Conservation (phyloP, 2,888 invertebrate species). For the Mylabris sibirica region DNA sequence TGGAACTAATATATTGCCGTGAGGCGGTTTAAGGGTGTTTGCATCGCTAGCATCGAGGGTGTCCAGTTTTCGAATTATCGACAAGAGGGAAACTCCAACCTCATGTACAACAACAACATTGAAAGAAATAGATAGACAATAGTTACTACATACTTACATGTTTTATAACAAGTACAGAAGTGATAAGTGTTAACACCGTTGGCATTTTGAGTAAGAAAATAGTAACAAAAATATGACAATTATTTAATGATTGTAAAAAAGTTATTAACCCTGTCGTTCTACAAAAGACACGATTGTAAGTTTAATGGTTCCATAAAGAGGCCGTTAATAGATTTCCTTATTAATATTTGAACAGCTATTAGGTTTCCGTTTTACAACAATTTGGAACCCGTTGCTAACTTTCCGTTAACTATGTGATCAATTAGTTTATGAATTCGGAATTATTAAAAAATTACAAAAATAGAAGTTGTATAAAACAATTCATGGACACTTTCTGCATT, state of each 20-base stretch:
- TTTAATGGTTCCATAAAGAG: conserved; percentile 5
- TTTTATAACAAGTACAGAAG: not conserved
- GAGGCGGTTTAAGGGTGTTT: conserved; percentile 48
- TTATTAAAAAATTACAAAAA: not conserved
- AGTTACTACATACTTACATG: not conserved
- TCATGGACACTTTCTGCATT: not conserved
- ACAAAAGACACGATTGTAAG: not conserved
- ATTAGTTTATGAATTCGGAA: not conserved
- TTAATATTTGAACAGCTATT: conserved; percentile 1
- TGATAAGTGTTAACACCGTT: not conserved
- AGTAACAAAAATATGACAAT: too few relatives aligned
- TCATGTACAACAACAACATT: not conserved
- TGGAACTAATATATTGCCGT: conserved; percentile 58
- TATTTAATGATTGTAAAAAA: too few relatives aligned
- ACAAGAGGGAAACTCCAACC: not conserved
- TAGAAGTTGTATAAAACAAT: not conserved
- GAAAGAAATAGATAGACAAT: not conserved
- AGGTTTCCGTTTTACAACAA: not conserved
- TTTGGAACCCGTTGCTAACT: not conserved
- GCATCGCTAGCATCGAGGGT: conserved; percentile 44
- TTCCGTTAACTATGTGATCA: not conserved
- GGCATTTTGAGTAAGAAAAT: not conserved
- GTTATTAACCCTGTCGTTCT: not conserved
- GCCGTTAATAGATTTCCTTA: conserved; percentile 9
- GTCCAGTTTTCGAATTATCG: conserved; percentile 51